phyloP scores from a whole-genome alignment of 2,888 invertebrate genomes.

The Gortyna flavago region DNA sequence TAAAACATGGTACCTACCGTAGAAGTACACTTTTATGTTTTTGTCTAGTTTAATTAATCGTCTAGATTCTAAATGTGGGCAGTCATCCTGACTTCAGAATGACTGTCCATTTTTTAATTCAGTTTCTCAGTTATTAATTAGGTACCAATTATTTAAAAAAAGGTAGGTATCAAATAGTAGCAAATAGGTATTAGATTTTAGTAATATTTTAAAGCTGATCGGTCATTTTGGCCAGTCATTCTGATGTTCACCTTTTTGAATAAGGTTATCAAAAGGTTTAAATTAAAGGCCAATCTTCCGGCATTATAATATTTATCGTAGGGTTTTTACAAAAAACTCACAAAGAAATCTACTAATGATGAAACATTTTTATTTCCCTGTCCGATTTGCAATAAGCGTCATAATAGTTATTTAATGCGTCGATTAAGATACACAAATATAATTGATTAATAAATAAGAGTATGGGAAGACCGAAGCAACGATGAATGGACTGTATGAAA shows the following conservation, averaged over 20 bases:
- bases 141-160: neutral
- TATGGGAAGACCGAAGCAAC: neutral
- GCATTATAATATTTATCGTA: neutral
- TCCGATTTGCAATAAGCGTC: neutral
- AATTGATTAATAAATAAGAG: neutral
- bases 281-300: neutral
- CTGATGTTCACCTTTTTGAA: neutral
- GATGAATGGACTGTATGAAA: neutral
- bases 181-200: neutral
- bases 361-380: neutral
- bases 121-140: neutral
- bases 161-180: neutral
- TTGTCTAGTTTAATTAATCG: neutral
- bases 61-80: neutral
- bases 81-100: too few relatives aligned
- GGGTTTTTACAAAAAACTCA: neutral
- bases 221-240: neutral
- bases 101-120: too few relatives aligned
- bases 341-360: neutral
- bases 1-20: neutral
- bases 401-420: constrained; percentile 8
- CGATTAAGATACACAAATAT: neutral
- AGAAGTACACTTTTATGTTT: neutral
- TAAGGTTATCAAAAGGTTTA: neutral
- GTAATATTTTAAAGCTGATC: neutral